A percentile compares a stretch with the other conserved stretches of the same genome.
Evolutionary conservation across 1,140 invertebrate genomes (phyloP).

Genomic region (Protaetia brevitarsis): DNA sequence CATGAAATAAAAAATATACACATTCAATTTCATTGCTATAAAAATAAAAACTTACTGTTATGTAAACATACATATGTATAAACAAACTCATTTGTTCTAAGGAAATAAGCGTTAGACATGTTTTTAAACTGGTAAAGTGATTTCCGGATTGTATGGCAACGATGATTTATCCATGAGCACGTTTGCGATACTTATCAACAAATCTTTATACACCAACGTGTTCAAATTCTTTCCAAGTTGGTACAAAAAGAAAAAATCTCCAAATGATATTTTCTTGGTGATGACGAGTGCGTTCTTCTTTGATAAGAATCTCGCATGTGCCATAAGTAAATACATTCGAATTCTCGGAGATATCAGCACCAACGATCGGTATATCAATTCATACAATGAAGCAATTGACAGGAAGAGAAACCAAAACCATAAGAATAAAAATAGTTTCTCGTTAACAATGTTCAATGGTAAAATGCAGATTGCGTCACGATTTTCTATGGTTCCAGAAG

Average conservation of each 20-base stretch:
- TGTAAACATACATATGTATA: not conserved
- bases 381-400: conserved; percentile 58
- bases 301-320: conserved; percentile 52
- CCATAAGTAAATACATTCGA: conserved; percentile 56
- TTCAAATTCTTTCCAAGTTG: conserved; percentile 67
- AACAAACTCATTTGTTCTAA: not conserved
- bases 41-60: not conserved
- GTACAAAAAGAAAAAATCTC: conserved; percentile 70
- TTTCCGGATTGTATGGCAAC: conserved; percentile 26
- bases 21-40: not conserved
- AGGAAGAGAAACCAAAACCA: conserved; percentile 80
- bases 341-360: conserved; percentile 52
- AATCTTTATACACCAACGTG: conserved; percentile 57
- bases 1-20: not conserved
- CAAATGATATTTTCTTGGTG: conserved; percentile 55
- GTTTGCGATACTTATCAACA: conserved; percentile 39
- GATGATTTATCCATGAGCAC: conserved; percentile 20
- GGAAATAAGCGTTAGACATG: not conserved
- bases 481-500: conserved; percentile 57
- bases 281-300: conserved; percentile 53
- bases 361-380: conserved; percentile 59
- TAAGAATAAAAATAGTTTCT: conserved; percentile 75
- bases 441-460: conserved; percentile 74
- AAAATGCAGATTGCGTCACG: conserved; percentile 70
- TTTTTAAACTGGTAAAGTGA: conserved; percentile 30